A percentile compares a stretch with the other conserved stretches of the same genome.
Conservation (phyloP, 2,888 invertebrate genomes). For the Nebria brevicollis region DNA sequence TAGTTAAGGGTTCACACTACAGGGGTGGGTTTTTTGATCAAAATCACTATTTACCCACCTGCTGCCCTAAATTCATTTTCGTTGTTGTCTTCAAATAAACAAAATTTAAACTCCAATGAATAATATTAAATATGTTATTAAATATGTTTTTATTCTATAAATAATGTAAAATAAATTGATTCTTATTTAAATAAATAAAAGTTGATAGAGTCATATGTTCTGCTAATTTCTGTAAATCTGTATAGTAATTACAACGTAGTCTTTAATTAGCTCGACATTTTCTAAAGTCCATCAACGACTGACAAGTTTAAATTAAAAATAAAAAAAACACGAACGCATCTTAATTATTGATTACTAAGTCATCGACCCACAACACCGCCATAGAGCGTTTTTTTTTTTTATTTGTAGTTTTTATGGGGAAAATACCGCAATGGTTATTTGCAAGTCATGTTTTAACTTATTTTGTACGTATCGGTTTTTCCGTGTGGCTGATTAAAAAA, state of each 20-base stretch:
- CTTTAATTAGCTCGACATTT: neutral
- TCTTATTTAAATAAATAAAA: too few species aligned
- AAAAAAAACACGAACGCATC: neutral
- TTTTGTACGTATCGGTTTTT: neutral
- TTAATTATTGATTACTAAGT: slow-evolving; percentile 14
- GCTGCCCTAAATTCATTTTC: neutral
- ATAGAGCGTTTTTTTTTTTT: neutral
- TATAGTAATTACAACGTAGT: neutral
- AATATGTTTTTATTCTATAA: too few species aligned
- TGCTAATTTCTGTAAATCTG: neutral
- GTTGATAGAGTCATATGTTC: too few species aligned
- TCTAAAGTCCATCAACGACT: neutral
- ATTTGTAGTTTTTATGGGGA: neutral
- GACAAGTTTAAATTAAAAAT: neutral
- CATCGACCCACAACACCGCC: neutral
- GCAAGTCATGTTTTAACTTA: neutral
- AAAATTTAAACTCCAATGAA: too few species aligned
- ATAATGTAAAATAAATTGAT: too few species aligned
- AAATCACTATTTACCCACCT: neutral
- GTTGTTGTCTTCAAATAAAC: too few species aligned
- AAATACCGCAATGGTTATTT: neutral
- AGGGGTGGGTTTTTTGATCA: neutral
- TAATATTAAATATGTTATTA: too few species aligned
- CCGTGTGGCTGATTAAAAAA: neutral
- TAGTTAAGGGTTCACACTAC: neutral